Conservation (phyloP, 2,797 vertebrate genomes). For the Kryptopterus vitreolus region DNA sequence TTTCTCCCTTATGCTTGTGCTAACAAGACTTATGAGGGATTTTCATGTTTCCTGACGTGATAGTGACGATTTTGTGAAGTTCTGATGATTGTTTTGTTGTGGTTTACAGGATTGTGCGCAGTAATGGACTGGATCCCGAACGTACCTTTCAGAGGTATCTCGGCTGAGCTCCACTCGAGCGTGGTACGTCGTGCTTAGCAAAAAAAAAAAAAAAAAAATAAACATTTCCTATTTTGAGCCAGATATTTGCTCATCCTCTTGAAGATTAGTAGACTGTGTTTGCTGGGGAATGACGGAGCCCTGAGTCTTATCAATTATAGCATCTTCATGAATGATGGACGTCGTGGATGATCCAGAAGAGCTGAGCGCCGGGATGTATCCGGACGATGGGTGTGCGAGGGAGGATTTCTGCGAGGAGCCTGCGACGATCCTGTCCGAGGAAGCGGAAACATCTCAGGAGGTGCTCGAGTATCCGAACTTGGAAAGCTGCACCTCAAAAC, state of each 20-base stretch:
- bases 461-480: slow-evolving; percentile 52
- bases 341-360: slow-evolving; percentile 53
- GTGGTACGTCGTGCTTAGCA: slow-evolving; percentile 21
- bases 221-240: background rate
- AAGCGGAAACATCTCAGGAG: slow-evolving; percentile 46
- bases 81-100: background rate
- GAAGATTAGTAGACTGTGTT: background rate
- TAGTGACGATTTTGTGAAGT: background rate
- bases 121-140: slow-evolving; percentile 13
- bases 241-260: background rate
- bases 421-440: slow-evolving; percentile 47
- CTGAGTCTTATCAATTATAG: slow-evolving; percentile 52
- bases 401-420: slow-evolving; percentile 50
- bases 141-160: background rate
- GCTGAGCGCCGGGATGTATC: background rate
- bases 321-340: slow-evolving; percentile 57
- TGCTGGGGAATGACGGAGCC: slow-evolving; percentile 34
- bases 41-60: no score
- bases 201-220: background rate
- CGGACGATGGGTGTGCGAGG: slow-evolving; percentile 28
- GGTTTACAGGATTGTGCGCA: slow-evolving; percentile 22
- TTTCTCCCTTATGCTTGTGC: no score
- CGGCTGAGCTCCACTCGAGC: background rate
- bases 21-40: no score
- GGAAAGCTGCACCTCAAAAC: slow-evolving; percentile 56